These are phyloP conservation scores for Pseudomyrmex sp. DNA, from an alignment of 1,140 invertebrate species.

Conservation along the genomic window DNA sequence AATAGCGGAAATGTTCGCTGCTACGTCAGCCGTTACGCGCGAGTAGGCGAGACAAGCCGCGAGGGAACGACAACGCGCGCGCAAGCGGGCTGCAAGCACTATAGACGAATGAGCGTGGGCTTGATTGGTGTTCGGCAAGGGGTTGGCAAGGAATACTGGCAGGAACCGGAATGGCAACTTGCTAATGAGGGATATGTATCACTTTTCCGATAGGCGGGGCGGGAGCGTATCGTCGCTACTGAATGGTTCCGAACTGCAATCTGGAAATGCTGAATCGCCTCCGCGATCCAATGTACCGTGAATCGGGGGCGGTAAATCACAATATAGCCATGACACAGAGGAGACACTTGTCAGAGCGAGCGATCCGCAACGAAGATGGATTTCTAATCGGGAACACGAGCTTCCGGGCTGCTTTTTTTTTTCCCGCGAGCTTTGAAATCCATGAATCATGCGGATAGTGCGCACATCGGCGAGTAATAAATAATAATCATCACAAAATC, in stretches of 20 bases:
- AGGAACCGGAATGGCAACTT: conserved; percentile 72
- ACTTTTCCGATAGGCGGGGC: conserved; percentile 72
- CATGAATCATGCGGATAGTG: neutral
- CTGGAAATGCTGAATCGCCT: conserved; percentile 73
- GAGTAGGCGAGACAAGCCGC: neutral
- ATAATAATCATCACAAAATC: conserved; percentile 12
- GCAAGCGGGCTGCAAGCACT: neutral
- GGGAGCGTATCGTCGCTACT: conserved; percentile 66
- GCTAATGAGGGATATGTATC: conserved; percentile 73
- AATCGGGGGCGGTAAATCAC: conserved; percentile 71
- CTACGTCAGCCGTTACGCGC: conserved; percentile 24
- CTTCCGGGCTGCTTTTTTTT: neutral
- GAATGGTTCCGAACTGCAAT: conserved; percentile 71
- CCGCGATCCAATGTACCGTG: conserved; percentile 72
- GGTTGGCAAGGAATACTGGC: conserved; percentile 68
- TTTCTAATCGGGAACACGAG: conserved; percentile 48
- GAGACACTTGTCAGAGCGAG: conserved; percentile 65
- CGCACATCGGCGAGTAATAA: conserved; percentile 11
- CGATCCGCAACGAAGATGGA: conserved; percentile 62
- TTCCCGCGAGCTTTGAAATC: conserved; percentile 2
- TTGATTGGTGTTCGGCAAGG: conserved; percentile 57
- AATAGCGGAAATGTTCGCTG: conserved; percentile 38
- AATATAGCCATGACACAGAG: conserved; percentile 64
- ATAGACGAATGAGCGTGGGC: conserved; percentile 36
- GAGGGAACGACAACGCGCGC: neutral